Evolutionary conservation across 2,113 vertebrate genomes (phyloP), one percentile per base, ranked within the genome.

Genomic region (Paedocypris sp.): DNA sequence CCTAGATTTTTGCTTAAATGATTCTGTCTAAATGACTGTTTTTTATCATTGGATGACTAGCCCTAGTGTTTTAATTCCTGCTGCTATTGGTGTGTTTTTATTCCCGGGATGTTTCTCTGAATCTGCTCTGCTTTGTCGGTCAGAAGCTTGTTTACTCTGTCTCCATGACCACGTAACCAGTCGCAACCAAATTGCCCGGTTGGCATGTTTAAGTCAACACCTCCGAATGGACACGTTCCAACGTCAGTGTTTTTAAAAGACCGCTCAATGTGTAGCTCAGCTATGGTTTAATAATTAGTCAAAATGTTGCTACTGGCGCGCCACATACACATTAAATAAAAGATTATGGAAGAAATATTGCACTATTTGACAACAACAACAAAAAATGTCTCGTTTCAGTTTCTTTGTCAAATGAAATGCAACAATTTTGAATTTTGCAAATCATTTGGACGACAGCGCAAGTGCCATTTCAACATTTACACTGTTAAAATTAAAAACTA

Each of bases 71-170:
- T 97, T 88, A 96, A 95, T 94, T n/a, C n/a, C n/a, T 91, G 85
- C 82, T 86, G 86, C 86, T 81, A 70, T 70, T 70, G 65, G 62
- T 87, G 81, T n/a, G 71, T 86, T 87, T 87, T 95, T 94, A 93
- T 97, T 97, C 91, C 93, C 97, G 94, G 94, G 95, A 85, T 90
- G 94, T 97, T 91, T 93, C 94, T 98, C 93, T 97, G 92, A 97
- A 94, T 91, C 94, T 97, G 94, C 93, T 94, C 92, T 97, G 92
- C 93, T 97, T 94, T 91, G 94, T 96, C 97, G 93, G 92, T 98
- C 96, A 97, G 94, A 98, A 94, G 92, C 93, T 98, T 98, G 95
- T 93, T 86, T 87, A 87, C 86, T 97, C 94, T 97, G 92, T 94
- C 85, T 94, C 93, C 90, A 89, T 97, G 92, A 92, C 92, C 97